Conservation (phyloP, 2,888 invertebrate genomes). For the Chaetoderma sp. region DNA sequence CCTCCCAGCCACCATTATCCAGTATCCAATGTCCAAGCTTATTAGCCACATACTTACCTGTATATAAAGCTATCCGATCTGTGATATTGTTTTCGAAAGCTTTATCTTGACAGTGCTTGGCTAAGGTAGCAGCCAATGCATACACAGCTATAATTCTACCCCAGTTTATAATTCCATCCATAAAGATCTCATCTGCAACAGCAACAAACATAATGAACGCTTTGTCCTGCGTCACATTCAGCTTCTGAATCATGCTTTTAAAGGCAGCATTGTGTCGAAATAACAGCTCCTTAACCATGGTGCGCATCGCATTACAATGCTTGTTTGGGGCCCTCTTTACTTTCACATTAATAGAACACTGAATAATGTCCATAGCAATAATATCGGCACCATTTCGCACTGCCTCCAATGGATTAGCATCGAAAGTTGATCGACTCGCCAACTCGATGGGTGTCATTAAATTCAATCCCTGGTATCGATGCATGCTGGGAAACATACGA, state of each 20-base stretch:
- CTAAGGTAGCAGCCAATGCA: constrained; percentile 61
- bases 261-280: constrained; percentile 61
- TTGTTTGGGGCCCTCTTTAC: constrained; percentile 50
- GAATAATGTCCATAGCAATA: constrained; percentile 54
- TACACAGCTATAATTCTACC: constrained; percentile 66
- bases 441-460: constrained; percentile 44
- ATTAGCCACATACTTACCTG: constrained; percentile 62
- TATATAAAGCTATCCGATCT: constrained; percentile 54
- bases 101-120: constrained; percentile 47
- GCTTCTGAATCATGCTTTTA: constrained; percentile 61
- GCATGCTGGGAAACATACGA: constrained; percentile 46
- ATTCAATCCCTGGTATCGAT: constrained; percentile 56
- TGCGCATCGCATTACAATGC: constrained; percentile 63
- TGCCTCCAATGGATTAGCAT: constrained; percentile 49
- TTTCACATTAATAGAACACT: constrained; percentile 43
- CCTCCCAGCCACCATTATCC: constrained; percentile 67
- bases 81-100: constrained; percentile 24
- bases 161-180: constrained; percentile 66
- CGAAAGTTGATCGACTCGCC: constrained; percentile 47
- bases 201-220: constrained; percentile 57
- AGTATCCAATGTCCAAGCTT: constrained; percentile 63
- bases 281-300: constrained; percentile 61
- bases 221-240: constrained; percentile 52
- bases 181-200: constrained; percentile 65
- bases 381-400: constrained; percentile 54